Conservation (phyloP, 2,797 vertebrate species). For the Epinephelus coioides region DNA sequence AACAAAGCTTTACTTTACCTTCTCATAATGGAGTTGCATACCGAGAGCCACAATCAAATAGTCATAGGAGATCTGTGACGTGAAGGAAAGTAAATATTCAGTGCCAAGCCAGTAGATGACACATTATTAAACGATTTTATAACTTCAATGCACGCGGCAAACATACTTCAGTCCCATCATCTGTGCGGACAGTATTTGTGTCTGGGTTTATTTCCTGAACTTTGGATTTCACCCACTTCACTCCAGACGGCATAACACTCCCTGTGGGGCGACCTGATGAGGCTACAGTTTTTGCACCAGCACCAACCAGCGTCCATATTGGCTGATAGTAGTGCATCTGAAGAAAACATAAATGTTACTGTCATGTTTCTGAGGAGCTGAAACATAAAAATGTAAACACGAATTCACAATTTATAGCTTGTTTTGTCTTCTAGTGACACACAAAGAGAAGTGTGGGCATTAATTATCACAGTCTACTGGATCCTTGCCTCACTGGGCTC, state of each 20-base stretch:
- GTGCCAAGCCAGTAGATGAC: not conserved
- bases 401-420: no score
- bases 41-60: constrained; percentile 97
- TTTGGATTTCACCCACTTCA: constrained; percentile 93
- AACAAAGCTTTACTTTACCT: constrained; percentile 83
- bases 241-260: constrained; percentile 91
- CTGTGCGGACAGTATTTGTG: constrained; percentile 88
- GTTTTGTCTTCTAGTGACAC: not conserved
- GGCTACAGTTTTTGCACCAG: constrained; percentile 90
- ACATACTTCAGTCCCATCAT: constrained; percentile 88
- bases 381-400: not conserved
- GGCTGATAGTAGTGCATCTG: constrained; percentile 99
- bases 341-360: constrained; percentile 17
- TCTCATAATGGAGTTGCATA: constrained; percentile 93
- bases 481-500: constrained; percentile 92
- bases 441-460: not conserved
- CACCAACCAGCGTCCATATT: constrained; percentile 96
- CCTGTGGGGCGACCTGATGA: constrained; percentile 88
- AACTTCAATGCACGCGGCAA: constrained; percentile 1
- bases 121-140: not conserved
- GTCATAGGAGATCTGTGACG: constrained; percentile 92
- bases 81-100: not conserved
- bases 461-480: not conserved
- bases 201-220: constrained; percentile 93
- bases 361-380: not conserved